phyloP scores from a whole-genome alignment of 2,888 invertebrate genomes.

The Vannuccia rotundouncinata region DNA sequence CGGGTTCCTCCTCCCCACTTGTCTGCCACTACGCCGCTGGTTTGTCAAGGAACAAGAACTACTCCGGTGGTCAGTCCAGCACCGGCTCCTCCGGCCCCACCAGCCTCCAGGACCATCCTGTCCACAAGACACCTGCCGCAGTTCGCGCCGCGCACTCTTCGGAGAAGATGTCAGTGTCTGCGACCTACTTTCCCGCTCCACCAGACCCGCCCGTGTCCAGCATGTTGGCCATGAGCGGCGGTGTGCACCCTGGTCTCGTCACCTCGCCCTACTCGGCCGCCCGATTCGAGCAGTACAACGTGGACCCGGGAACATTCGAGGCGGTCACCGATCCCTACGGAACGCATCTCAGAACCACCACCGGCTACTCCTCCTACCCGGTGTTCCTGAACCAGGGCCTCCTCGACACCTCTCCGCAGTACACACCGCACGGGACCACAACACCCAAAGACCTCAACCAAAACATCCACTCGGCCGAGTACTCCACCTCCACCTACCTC shows the following conservation, averaged over 20 bases:
- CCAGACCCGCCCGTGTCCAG: neutral
- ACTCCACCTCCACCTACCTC: neutral
- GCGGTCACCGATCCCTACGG: neutral
- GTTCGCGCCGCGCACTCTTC: no score
- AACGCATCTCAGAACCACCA: neutral
- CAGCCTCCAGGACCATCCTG: no score
- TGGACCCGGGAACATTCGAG: neutral
- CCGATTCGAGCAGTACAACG: neutral
- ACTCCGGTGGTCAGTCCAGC: neutral
- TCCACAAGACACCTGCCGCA: no score
- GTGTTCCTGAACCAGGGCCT: neutral
- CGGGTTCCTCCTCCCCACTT: neutral
- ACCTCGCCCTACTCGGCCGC: neutral
- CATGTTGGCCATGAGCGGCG: neutral
- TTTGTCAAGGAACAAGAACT: neutral
- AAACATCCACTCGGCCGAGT: neutral
- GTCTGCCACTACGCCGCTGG: neutral
- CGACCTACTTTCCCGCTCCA: neutral
- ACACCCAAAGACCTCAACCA: neutral
- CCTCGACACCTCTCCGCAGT: no score
- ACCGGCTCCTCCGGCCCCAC: neutral
- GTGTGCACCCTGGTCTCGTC: neutral
- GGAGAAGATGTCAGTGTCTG: constrained; percentile 8
- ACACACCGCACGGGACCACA: neutral
- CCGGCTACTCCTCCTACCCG: neutral